Percentiles rank a stretch among this genome's conserved stretches.
Evolutionary conservation across 2,113 vertebrate genomes (phyloP).

Genomic region (Vimba vimba): DNA sequence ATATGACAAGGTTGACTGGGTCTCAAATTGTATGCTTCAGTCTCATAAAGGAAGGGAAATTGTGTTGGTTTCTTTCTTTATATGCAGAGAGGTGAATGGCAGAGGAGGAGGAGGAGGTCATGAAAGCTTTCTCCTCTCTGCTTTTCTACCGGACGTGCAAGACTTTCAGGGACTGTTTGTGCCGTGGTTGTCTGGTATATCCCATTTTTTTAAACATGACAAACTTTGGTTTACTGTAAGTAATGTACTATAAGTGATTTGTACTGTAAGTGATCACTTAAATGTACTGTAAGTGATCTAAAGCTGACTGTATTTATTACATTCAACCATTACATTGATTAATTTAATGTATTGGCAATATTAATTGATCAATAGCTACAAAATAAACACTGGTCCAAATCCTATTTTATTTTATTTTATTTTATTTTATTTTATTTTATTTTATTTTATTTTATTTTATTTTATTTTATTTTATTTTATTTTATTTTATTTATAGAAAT

Average conservation of each 20-base stretch:
- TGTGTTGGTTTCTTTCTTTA: conserved; percentile 33
- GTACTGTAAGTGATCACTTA: neutral
- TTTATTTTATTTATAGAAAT: too few species aligned
- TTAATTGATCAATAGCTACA: too few species aligned
- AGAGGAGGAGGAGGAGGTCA: conserved; percentile 19
- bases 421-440: neutral
- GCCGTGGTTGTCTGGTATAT: neutral
- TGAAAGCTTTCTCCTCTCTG: neutral
- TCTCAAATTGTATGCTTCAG: conserved; percentile 48
- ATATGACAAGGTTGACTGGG: conserved; percentile 37
- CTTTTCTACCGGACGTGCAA: neutral
- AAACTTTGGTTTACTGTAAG: neutral
- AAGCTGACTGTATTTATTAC: neutral
- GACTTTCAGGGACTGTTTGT: neutral
- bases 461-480: neutral
- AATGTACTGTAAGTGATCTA: neutral
- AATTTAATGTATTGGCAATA: too few species aligned
- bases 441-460: neutral
- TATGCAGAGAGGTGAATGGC: conserved; percentile 15
- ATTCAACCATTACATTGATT: neutral
- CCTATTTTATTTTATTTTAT: too few species aligned
- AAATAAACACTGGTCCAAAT: too few species aligned
- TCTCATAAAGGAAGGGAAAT: conserved; percentile 46
- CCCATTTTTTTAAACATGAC: neutral
- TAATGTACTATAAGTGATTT: too few species aligned